A percentile compares a stretch with the other conserved stretches of the same genome.
Conservation (phyloP, 2,797 vertebrate genomes). For the Arctocebus calabarensis region DNA sequence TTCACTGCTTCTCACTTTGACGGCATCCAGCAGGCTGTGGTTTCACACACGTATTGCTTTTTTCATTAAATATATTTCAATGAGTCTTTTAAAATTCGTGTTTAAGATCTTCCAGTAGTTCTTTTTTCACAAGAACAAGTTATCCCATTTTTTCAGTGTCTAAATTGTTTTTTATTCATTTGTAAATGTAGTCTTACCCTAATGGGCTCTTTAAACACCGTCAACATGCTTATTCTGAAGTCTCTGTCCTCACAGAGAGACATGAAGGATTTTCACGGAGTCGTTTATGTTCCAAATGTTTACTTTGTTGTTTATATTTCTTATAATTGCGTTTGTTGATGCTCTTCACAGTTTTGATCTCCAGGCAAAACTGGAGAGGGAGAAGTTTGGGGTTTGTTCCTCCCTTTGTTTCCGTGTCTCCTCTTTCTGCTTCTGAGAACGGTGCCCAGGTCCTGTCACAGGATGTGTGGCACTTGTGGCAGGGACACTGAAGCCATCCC, state of each 20-base stretch:
- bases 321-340: neutral
- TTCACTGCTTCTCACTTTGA: neutral
- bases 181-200: neutral
- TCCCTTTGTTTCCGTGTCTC: neutral
- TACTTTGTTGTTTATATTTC: neutral
- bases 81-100: neutral
- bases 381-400: too few relatives aligned
- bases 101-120: neutral
- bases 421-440: accelerated
- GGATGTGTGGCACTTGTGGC: accelerated
- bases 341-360: neutral
- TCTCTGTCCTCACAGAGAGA: neutral
- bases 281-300: neutral
- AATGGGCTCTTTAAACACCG: neutral
- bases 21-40: neutral
- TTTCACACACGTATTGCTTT: accelerated
- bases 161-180: neutral
- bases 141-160: neutral
- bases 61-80: neutral
- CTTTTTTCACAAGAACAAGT: neutral
- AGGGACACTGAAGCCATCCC: accelerated
- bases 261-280: neutral
- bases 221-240: neutral
- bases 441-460: accelerated
- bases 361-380: neutral